These are phyloP conservation scores for Cerceris rybyensis DNA, from an alignment of 2,888 invertebrate genomes.

Conservation along the genomic window DNA sequence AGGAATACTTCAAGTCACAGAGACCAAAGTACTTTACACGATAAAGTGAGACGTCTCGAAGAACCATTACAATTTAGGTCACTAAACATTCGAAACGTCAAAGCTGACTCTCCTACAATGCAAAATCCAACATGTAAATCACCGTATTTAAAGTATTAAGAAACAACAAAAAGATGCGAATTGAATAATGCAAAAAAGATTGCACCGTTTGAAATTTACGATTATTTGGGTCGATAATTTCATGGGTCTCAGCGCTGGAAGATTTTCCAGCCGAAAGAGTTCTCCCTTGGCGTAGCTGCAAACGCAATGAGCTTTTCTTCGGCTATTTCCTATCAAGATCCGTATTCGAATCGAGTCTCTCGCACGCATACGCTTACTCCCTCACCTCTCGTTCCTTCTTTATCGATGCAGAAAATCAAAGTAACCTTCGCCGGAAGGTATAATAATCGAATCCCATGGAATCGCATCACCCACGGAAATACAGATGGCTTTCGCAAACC, in stretches of 20 bases:
- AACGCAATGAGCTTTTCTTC: conserved; percentile 11
- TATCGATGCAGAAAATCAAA: conserved; percentile 44
- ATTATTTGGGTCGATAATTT: neutral
- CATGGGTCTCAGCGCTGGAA: neutral
- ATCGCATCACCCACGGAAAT: conserved; percentile 56
- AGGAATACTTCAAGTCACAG: too few relatives aligned
- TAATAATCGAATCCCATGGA: conserved; percentile 54
- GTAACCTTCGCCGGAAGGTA: conserved; percentile 15
- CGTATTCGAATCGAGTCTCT: conserved; percentile 19
- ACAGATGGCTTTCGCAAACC: conserved; percentile 21
- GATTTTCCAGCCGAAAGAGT: neutral
- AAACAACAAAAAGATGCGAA: neutral
- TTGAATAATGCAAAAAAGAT: neutral
- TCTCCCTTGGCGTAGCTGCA: conserved; percentile 2
- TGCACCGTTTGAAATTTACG: neutral
- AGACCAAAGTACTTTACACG: too few relatives aligned
- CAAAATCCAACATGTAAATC: too few relatives aligned
- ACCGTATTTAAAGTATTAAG: too few relatives aligned
- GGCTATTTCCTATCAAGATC: conserved; percentile 31
- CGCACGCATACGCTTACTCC: conserved; percentile 7
- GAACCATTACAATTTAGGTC: too few relatives aligned
- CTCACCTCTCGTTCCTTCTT: neutral
- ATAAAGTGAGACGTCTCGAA: too few relatives aligned
- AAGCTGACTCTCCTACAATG: too few relatives aligned
- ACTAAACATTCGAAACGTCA: too few relatives aligned